A percentile compares a stretch with the other conserved stretches of the same genome.
Evolutionary conservation across 2,888 invertebrate genomes (phyloP).

Genomic region (Perizoma affinitatum): DNA sequence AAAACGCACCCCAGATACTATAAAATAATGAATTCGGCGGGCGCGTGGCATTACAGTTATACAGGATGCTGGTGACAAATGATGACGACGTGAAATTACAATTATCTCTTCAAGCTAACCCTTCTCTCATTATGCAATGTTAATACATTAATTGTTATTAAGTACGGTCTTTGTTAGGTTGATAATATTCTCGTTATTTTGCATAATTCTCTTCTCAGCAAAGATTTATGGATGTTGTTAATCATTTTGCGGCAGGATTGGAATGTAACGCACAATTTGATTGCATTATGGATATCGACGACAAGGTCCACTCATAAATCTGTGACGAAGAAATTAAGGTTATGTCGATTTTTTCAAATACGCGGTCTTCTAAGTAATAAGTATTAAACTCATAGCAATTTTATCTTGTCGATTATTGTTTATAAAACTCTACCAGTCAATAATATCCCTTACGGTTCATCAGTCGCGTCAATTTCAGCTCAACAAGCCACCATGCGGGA

Average conservation of each 20-base stretch:
- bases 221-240: background rate
- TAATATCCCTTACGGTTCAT: slow-evolving; percentile 68
- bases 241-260: background rate
- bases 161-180: slow-evolving; percentile 33
- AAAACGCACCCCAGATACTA: slow-evolving; percentile 68
- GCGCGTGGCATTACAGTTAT: slow-evolving; percentile 59
- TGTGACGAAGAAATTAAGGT: no score
- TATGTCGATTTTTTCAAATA: no score
- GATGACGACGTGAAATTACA: slow-evolving; percentile 79
- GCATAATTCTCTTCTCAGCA: slow-evolving; percentile 13
- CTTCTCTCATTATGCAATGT: slow-evolving; percentile 77
- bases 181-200: slow-evolving; percentile 21
- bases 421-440: slow-evolving; percentile 30
- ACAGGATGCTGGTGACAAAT: slow-evolving; percentile 84
- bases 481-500: slow-evolving; percentile 82
- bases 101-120: slow-evolving; percentile 76
- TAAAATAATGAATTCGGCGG: slow-evolving; percentile 75
- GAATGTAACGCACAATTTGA: no score
- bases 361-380: no score
- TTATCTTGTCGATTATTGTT: slow-evolving; percentile 29
- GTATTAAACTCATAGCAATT: slow-evolving; percentile 4
- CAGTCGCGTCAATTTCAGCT: slow-evolving; percentile 77
- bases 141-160: slow-evolving; percentile 61
- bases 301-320: no score
- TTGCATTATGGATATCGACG: no score